Percentiles rank a stretch among this genome's conserved stretches.
Conservation (phyloP, 37 sponge, comb jelly and placozoan species). For the Agelas oroides region DNA sequence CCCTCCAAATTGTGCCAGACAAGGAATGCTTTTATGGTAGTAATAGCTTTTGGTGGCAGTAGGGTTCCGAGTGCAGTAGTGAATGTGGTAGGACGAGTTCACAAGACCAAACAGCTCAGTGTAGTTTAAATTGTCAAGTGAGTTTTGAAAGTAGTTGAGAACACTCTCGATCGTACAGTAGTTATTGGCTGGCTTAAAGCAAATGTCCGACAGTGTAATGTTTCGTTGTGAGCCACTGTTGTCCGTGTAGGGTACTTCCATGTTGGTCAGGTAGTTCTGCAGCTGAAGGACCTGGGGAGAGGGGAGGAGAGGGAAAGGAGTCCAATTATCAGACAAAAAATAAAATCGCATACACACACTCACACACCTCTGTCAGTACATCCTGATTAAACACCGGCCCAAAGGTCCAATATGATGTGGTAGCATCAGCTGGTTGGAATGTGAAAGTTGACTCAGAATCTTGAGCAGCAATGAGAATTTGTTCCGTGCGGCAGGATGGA, state of each 20-base stretch:
- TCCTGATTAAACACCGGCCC: conserved; percentile 73
- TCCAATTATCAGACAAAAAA: too few relatives aligned
- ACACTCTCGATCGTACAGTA: conserved; percentile 93
- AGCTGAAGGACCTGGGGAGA: conserved; percentile 65
- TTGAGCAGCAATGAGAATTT: conserved; percentile 79
- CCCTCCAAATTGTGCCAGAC: conserved; percentile 89
- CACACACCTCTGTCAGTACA: conserved; percentile 74
- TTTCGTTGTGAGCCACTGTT: conserved; percentile 7
- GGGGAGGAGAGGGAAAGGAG: too few relatives aligned
- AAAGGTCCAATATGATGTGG: conserved; percentile 2
- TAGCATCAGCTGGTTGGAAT: neutral
- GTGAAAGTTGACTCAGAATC: neutral
- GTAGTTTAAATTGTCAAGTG: conserved; percentile 47
- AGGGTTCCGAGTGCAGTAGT: conserved; percentile 66
- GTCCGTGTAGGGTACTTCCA: conserved; percentile 32
- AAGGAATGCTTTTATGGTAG: conserved; percentile 69
- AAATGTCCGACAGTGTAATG: conserved; percentile 91
- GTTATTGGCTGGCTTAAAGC: conserved; percentile 84
- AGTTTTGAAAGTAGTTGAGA: conserved; percentile 97
- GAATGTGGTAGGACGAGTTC: conserved; percentile 44
- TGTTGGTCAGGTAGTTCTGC: conserved; percentile 63
- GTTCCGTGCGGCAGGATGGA: conserved; percentile 96
- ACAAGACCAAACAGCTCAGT: neutral
- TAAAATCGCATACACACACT: neutral
- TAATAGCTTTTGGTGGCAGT: too few relatives aligned